Evolutionary conservation across 2,888 invertebrate genomes (phyloP), one percentile per base, ranked within the genome.

Genomic region (Thereva nobilitata): DNA sequence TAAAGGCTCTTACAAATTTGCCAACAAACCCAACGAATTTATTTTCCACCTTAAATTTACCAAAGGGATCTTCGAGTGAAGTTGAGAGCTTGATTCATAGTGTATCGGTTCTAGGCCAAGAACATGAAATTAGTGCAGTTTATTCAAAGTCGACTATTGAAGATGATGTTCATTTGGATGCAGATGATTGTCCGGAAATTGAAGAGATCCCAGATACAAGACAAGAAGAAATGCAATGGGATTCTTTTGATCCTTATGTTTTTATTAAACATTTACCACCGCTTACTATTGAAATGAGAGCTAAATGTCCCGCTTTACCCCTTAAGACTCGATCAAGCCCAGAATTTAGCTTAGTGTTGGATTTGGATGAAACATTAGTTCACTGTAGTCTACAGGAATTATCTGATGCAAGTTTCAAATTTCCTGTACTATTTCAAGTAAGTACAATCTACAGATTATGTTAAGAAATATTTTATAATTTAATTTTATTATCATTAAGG

Each of bases 301-400:
- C 87, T 1, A 83, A 87, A 72, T 83, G 77, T 75, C 79, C 0
- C 2, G 96, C 96, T 2, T 82, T 97, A 67, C 97, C 97, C 0
- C 83, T 96, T 49, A 94, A 94, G 78, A 97, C 96, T 0, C 83
- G 96, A 57, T 93, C 94, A 75, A 93, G 94, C 74, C 96, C 96
- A 0, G 93, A 95, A 77, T 95, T 95, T 73, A 96, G 96, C 80
- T 83, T 97, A 80, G 94, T 84, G 10, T 72, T 84, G 54, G 88
- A 88, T 74, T 76, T 88, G 70, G 97, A 97, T 80, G 97, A 97
- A 83, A 97, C 97, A 0, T 82, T 97, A 74, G 97, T 97, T 3
- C 97, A 97, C 79, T 97, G 97, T 80, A 95, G 95, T 73, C 85
- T 97, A 3, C 92, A 93, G 74, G 94, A 95, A 81, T 82, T 97